Evolutionary conservation across 2,797 vertebrate species (phyloP).

Genomic region (Discoglossus pictus): DNA sequence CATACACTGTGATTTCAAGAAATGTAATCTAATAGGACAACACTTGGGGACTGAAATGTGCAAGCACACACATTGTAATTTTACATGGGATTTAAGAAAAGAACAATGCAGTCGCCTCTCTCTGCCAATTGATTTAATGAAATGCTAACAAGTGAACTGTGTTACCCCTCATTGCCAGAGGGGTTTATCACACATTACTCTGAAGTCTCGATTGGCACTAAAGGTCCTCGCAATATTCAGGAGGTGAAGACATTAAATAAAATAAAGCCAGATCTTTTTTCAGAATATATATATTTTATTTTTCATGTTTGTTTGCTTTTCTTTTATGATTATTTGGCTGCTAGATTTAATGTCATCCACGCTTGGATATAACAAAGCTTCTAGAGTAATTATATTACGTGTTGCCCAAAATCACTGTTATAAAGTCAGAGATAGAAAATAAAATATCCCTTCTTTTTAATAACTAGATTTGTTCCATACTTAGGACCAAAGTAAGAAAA

Average conservation of each 20-base stretch:
- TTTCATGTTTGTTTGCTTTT: constrained; percentile 25
- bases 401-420: constrained; percentile 31
- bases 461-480: neutral
- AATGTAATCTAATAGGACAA: constrained; percentile 74
- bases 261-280: constrained; percentile 68
- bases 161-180: constrained; percentile 36
- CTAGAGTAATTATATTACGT: constrained; percentile 62
- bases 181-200: constrained; percentile 2
- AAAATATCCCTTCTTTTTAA: neutral
- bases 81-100: constrained; percentile 63
- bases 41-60: constrained; percentile 66
- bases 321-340: constrained; percentile 68
- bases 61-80: constrained; percentile 68
- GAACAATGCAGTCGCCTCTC: constrained; percentile 65
- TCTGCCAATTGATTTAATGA: constrained; percentile 69
- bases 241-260: constrained; percentile 71
- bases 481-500: constrained; percentile 24
- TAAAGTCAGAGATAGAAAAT: neutral
- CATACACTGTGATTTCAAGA: constrained; percentile 76
- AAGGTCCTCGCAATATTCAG: constrained; percentile 61
- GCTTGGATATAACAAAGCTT: constrained; percentile 54
- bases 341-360: constrained; percentile 62
- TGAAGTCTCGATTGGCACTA: constrained; percentile 25
- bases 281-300: constrained; percentile 68
- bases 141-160: constrained; percentile 64